Base-by-base conservation (phyloP, 2,113 vertebrate species). In the Gymnorhina tibicen region DNA sequence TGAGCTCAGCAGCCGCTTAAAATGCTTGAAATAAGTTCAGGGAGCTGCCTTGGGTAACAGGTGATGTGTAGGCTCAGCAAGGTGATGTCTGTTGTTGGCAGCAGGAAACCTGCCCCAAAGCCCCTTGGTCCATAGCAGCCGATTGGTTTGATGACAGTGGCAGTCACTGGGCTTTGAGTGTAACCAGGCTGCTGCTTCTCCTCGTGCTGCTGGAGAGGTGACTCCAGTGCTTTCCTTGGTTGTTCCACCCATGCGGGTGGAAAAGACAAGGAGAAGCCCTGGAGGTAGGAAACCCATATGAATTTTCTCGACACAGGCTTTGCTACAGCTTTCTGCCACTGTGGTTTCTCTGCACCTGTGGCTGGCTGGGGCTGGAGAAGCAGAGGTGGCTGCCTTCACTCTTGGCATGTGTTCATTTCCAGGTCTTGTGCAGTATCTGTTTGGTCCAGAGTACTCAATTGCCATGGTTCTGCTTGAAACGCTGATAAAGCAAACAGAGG, bases 151-250 rank as follows among this genome's bases (percentile, higher is more conserved):
- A 13, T 67, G 37, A 4, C 0, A 2, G 2, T 2, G 4, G 14
- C 50, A 9, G 35, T 22, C 0, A 0, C 42, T 20, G 23, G 0
- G 1, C 26, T 50, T 1, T 6, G 7, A 1, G 2, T 6, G 6
- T 22, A 5, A 10, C 83, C 37, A 10, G 49, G 13, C 19, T 81
- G 68, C 83, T 13, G 7, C 91, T 86, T 11, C 2, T 41, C 19
- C n/a, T 39, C 2, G 16, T 69, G 75, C 46, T 63, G 11, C 37
- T 50, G 52, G 33, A 67, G 60, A 26, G 12, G 5, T 10, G 37
- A 7, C 41, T 52, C 44, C 37, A 13, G 27, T 0, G 1, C 37
- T 74, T 49, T 21, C 39, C 35, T 16, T 19, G 20, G 41, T 56
- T 6, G 0, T 64, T 73, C 22, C 62, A 32, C n/a, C 59, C 17